Base-by-base conservation (phyloP, 2,797 vertebrate species). In the Coreius guichenoti region DNA sequence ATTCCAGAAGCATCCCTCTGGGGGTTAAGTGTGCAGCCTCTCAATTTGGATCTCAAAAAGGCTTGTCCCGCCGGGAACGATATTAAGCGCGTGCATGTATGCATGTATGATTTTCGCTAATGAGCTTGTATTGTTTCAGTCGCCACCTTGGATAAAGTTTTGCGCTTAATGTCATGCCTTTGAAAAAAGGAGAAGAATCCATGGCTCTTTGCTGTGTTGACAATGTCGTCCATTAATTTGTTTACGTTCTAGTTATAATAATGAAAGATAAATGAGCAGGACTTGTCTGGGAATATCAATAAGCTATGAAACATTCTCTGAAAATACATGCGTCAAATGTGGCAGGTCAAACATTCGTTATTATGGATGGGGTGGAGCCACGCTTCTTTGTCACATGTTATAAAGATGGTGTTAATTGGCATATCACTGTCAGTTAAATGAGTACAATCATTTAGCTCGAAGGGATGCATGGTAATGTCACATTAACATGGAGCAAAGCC, bases 401-500 rank as follows among this genome's bases (percentile, higher is more conserved):
- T 87, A 61, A n/a, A 75, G 76, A 82, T 86, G 81, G 70, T 78
- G 82, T 90, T 92, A 91, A 93, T 92, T 91, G 89, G 78, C 77
- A 75, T 80, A 87, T 80, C 89, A 86, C 90, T 90, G 86, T 89
- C 87, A 88, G 84, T 90, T 91, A 89, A 88, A 90, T 76, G 83
- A 75, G 84, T 92, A 90, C 85, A 90, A 85, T 91, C 86, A 91
- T 90, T 89, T 88, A 91, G 89, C 87, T 85, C 90, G 88, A 93
- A 87, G 92, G 91, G 91, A 87, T 92, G 83, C 88, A 88, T 49
- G 87, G 87, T 88, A 95, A 94, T 93, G 93, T 88, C 93, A 94
- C 91, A 95, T 93, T 94, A 93, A 92, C 92, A 95, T 93, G 91
- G 91, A 91, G 91, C 93, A 92, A 93, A 93, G 93, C 68, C 88